Conservation (phyloP, 2,797 vertebrate species). For the Malurus splendens region DNA sequence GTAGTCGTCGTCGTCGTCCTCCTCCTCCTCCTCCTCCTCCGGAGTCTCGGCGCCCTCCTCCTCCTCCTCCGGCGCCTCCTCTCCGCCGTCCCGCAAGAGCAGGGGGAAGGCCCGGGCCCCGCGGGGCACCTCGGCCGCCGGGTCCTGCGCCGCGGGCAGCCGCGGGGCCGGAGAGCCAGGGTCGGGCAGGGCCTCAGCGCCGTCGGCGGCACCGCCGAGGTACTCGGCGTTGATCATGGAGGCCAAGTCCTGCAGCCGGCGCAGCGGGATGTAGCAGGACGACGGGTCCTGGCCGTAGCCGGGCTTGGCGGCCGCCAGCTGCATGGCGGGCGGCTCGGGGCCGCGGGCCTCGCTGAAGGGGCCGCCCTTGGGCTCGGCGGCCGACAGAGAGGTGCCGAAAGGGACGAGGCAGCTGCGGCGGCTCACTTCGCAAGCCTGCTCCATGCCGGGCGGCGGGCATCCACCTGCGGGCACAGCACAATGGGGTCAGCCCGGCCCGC, state of each 20-base stretch:
- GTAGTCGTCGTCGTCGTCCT: background rate
- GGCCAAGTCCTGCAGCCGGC: slow-evolving; percentile 86
- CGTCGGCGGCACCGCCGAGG: slow-evolving; percentile 70
- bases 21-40: background rate
- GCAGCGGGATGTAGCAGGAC: slow-evolving; percentile 82
- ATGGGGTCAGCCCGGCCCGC: slow-evolving; percentile 38
- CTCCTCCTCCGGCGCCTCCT: background rate
- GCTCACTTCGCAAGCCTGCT: slow-evolving; percentile 77
- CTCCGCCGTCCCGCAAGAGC: slow-evolving; percentile 56
- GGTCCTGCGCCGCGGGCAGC: background rate
- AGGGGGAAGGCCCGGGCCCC: slow-evolving; percentile 6
- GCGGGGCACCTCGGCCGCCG: background rate
- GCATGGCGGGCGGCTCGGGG: slow-evolving; percentile 35
- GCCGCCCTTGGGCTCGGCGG: slow-evolving; percentile 71
- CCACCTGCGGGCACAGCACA: slow-evolving; percentile 78
- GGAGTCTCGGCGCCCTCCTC: background rate
- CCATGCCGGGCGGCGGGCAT: slow-evolving; percentile 82
- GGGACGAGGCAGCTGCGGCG: slow-evolving; percentile 79
- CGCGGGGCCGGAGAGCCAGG: slow-evolving; percentile 7
- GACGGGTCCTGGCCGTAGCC: slow-evolving; percentile 76
- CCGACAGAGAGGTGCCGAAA: slow-evolving; percentile 77
- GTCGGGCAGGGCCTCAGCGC: slow-evolving; percentile 67
- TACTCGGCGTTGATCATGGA: slow-evolving; percentile 84
- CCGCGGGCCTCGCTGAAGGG: slow-evolving; percentile 71
- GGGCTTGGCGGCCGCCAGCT: slow-evolving; percentile 72